Conservation (phyloP, 2,797 vertebrate genomes). For the Sebastes matsubarae region DNA sequence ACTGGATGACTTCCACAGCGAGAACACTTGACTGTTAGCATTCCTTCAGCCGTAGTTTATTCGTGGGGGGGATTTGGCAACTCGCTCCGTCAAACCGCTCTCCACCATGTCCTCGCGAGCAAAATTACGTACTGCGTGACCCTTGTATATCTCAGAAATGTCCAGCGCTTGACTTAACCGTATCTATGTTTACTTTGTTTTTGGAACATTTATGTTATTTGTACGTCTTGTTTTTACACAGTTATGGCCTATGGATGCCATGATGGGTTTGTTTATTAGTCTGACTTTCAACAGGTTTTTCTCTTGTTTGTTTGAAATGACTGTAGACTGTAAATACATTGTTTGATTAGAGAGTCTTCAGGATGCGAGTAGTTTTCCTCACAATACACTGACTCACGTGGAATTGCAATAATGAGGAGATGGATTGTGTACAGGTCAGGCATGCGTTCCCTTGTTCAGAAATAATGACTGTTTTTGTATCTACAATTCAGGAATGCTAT, state of each 20-base stretch:
- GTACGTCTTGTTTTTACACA: conserved; percentile 49
- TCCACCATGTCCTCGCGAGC: conserved; percentile 42
- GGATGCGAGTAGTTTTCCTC: conserved; percentile 30
- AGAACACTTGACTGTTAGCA: conserved; percentile 70
- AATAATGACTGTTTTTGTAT: conserved; percentile 58
- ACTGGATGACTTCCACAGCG: conserved; percentile 44
- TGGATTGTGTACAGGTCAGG: conserved; percentile 53
- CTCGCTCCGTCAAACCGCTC: conserved; percentile 56
- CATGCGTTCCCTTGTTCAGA: conserved; percentile 40
- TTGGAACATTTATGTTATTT: conserved; percentile 61
- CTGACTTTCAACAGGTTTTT: conserved; percentile 43
- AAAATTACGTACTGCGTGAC: conserved; percentile 52
- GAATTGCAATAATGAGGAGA: conserved; percentile 37
- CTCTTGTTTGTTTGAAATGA: conserved; percentile 56
- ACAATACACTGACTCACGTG: conserved; percentile 10
- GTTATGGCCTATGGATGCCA: conserved; percentile 32
- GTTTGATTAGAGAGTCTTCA: conserved; percentile 36
- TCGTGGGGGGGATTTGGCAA: conserved; percentile 51
- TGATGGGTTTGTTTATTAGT: conserved; percentile 56
- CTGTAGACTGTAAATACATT: conserved; percentile 42
- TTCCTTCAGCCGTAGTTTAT: conserved; percentile 75
- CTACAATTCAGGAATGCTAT: conserved; percentile 53
- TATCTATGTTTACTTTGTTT: conserved; percentile 69
- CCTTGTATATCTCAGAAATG: conserved; percentile 49
- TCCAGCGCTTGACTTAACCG: conserved; percentile 52